Base-by-base conservation (phyloP, 2,797 vertebrate genomes). In the Sarcoramphus papa region DNA sequence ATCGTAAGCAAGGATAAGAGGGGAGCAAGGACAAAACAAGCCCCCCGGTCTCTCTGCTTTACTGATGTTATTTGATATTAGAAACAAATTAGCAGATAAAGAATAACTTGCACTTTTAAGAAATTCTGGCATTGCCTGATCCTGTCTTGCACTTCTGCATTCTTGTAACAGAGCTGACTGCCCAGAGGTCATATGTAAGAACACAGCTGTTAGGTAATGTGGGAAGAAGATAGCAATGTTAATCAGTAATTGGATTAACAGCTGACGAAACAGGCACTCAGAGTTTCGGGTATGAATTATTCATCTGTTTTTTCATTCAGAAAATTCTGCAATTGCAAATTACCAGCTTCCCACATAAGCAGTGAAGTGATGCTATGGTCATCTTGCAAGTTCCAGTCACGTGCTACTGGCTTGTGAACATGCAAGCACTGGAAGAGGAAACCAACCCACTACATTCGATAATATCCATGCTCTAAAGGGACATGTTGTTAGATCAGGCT, bases 221-320 rank as follows among this genome's bases (percentile, higher is more conserved):
- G 3, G 92, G 89, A 97, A 96, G 31, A 81, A 95, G 20, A 13
- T 43, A 4, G 2, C 51, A 88, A 27, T 27, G 89, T 95, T 92
- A 93, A 94, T 92, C 76, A 88, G 91, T 95, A 93, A 94, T n/a
- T 45, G 24, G 57, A 94, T 84, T 92, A 93, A 86, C 35, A 88
- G 78, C 33, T 69, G 75, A 91, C 3, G 0, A 20, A 93, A 94
- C 47, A 59, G 19, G 68, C 45, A 69, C 23, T 41, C 1, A 0
- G 31, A 76, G 50, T 92, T 91, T 93, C 9, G 0, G 25, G 12
- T 48, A 79, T 51, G 47, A 93, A 65, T 92, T 91, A 93, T 56
- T 93, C 12, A 86, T 78, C 50, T 20, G 23, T 2, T 81, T 82
- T 24, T 81, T 91, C 78, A 82, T 91, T 96, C 92, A 93, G 79